Evolutionary conservation across 2,797 vertebrate genomes (phyloP), one percentile per base, ranked within the genome.

Genomic region (Echeneis naucrates): DNA sequence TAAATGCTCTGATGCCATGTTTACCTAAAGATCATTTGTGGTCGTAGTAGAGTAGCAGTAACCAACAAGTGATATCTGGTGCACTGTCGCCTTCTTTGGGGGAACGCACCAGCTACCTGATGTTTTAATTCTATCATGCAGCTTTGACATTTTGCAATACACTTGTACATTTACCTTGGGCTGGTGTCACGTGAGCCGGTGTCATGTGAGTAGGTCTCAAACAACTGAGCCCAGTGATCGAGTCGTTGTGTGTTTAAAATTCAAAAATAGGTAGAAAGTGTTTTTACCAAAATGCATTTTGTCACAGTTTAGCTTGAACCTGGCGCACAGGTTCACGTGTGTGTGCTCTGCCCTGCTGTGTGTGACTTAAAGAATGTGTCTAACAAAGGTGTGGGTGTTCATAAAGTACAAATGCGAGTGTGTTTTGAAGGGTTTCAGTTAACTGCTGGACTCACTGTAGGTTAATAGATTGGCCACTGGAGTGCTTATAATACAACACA

Each of bases 91-190:
- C 67, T 75, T 53, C 59, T 33, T 13, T 13, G 50, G 52, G 56
- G 56, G 51, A n/a, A 14, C 59, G 83, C 55, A 54, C 76, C 77
- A 71, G 84, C 80, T 75, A 81, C 75, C 72, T 77, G 77, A 82
- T 87, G 90, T 91, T 91, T 89, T 77, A 83, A 85, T 77, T 80
- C 78, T 79, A 69, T 88, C 89, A 91, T 87, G 85, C 86, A 89
- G 92, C 89, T 92, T 92, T 89, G 87, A 91, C 83, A 82, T 90
- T 90, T 91, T 90, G 91, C 90, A 93, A 92, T 93, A 92, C 86
- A 83, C 75, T 81, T 77, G 81, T 91, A 86, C 56, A 70, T 89
- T 88, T 85, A 86, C 73, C 78, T 85, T 89, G 77, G 80, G 75
- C 68, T 73, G 88, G 87, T 78, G 82, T 92, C 72, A 54, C 60